These are phyloP conservation scores for Tapirus indicus DNA, from an alignment of 2,797 vertebrate species.

Conservation along the genomic window DNA sequence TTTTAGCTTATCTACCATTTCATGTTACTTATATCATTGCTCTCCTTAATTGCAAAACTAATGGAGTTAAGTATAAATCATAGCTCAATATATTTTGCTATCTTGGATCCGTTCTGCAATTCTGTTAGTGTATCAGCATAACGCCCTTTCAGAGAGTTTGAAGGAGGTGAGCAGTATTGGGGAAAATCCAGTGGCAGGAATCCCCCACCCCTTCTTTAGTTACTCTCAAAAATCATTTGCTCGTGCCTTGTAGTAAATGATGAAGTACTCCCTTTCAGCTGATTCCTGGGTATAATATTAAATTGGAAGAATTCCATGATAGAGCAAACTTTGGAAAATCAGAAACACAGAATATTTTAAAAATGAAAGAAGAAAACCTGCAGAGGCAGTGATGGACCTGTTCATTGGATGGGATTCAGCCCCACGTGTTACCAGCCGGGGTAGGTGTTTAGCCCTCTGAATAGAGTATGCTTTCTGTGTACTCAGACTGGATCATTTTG, in stretches of 20 bases:
- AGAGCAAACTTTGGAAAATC: slow-evolving; percentile 38
- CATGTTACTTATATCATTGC: not conserved
- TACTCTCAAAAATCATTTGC: not conserved
- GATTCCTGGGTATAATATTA: not conserved
- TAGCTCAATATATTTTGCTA: not conserved
- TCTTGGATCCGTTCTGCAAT: not conserved
- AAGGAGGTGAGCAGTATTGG: not conserved
- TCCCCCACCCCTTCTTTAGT: not conserved
- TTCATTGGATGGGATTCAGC: not conserved
- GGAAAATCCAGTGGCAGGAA: not conserved
- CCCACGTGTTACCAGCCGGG: not conserved
- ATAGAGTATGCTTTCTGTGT: not conserved
- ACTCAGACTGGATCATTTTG: not conserved
- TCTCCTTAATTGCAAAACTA: slow-evolving; percentile 5
- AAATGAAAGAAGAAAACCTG: not conserved
- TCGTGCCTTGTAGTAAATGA: not conserved
- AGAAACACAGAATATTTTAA: slow-evolving; percentile 53
- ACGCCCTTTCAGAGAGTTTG: not conserved
- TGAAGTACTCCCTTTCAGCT: not conserved
- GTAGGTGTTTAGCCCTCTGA: not conserved
- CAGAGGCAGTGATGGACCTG: not conserved
- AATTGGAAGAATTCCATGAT: not conserved
- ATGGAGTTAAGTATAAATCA: not conserved
- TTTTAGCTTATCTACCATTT: slow-evolving; percentile 3
- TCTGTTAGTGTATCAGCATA: not conserved